phyloP scores from a whole-genome alignment of 2,113 vertebrate species.

The Siniperca chuatsi region DNA sequence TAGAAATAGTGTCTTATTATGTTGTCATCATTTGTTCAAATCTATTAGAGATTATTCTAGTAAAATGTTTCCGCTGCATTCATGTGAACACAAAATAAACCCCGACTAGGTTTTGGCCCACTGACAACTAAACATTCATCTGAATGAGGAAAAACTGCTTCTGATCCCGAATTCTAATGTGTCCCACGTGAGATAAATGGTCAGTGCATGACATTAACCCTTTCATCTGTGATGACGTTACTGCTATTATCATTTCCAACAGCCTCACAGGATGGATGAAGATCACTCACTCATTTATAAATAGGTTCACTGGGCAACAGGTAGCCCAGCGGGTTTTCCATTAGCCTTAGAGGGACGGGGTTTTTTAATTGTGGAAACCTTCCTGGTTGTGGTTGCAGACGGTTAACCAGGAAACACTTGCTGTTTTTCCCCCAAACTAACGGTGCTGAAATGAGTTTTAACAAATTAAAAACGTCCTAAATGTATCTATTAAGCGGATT shows the following conservation, averaged over 20 bases:
- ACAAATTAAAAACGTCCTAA: not conserved
- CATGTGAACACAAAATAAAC: not conserved
- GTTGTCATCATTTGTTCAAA: no score
- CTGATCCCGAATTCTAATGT: no score
- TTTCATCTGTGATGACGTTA: no score
- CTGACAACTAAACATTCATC: no score
- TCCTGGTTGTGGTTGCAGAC: not conserved
- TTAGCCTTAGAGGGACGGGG: not conserved
- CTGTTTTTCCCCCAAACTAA: not conserved
- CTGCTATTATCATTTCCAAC: no score
- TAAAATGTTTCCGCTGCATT: no score
- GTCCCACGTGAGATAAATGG: no score
- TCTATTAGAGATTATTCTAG: no score
- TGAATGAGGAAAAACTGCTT: no score
- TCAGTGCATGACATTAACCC: no score
- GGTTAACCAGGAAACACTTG: not conserved
- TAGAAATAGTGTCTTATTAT: not conserved
- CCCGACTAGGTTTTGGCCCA: not conserved
- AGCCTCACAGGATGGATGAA: not conserved
- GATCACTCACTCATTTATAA: not conserved
- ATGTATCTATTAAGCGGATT: not conserved
- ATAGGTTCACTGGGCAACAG: not conserved
- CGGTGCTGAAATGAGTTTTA: not conserved
- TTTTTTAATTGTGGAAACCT: slow-evolving; percentile 20
- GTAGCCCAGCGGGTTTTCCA: not conserved